phyloP scores from a whole-genome alignment of 2,888 invertebrate genomes.

The Cylloceria caligata region DNA sequence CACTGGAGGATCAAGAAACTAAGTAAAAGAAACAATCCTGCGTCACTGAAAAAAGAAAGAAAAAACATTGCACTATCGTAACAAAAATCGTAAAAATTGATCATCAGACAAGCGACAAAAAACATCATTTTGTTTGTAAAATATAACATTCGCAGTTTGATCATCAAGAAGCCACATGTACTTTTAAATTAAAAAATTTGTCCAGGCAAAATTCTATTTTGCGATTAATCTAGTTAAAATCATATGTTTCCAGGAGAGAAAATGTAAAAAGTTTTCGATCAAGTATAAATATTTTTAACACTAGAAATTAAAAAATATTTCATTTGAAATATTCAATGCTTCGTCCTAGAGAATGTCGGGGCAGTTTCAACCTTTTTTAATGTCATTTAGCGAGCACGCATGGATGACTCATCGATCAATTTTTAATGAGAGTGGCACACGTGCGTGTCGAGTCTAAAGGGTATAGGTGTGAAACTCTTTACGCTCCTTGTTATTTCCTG shows the following conservation, averaged over 20 bases:
- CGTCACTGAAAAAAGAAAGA: slow-evolving; percentile 10
- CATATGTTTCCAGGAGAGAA: no score
- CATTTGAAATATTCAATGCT: not conserved
- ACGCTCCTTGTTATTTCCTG: slow-evolving; percentile 32
- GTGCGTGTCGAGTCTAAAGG: slow-evolving; percentile 19
- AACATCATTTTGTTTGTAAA: no score
- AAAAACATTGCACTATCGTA: no score
- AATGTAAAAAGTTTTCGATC: no score
- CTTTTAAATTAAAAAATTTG: no score
- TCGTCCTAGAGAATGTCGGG: not conserved
- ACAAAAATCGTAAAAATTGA: no score
- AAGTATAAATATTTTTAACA: not conserved
- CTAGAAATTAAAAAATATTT: not conserved
- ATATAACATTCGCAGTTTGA: no score
- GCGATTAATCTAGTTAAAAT: no score
- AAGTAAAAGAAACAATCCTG: not conserved
- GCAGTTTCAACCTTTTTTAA: not conserved
- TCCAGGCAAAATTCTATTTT: no score
- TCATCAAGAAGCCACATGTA: no score
- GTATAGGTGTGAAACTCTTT: slow-evolving; percentile 7
- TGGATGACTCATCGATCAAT: slow-evolving; percentile 15
- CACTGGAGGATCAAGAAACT: not conserved
- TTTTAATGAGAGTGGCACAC: slow-evolving; percentile 20
- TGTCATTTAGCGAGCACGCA: not conserved
- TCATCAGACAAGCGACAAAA: no score